A percentile compares a stretch with the other conserved stretches of the same genome.
Evolutionary conservation across 2,113 vertebrate species (phyloP).

Genomic region (Sphyrna mokarran): DNA sequence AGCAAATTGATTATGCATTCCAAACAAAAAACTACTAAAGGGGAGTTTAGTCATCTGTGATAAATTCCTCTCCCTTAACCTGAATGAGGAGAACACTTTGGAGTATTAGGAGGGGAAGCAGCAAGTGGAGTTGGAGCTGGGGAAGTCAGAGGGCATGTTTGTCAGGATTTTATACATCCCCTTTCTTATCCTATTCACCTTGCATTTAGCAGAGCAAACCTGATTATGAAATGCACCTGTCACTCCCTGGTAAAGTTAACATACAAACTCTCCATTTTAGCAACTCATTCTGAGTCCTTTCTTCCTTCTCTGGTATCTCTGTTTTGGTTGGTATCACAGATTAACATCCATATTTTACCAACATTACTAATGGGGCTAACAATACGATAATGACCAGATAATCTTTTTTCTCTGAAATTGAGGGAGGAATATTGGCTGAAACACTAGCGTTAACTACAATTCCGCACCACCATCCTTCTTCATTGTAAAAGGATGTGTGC

Average conservation of each 20-base stretch:
- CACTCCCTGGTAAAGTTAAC: background rate
- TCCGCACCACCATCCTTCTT: no score
- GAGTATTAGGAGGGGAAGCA: background rate
- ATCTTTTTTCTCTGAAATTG: no score
- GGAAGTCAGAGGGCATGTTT: background rate
- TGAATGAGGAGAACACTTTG: background rate
- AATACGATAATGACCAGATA: no score
- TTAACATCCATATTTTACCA: no score
- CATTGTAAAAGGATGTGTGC: no score
- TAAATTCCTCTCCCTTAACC: background rate
- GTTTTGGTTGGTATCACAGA: no score
- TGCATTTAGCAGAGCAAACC: background rate
- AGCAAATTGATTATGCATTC: background rate
- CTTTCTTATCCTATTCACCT: background rate
- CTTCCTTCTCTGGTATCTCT: background rate
- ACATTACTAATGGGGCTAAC: no score
- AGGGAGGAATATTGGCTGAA: no score
- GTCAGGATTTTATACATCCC: background rate
- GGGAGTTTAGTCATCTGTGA: background rate
- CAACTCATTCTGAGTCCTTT: background rate
- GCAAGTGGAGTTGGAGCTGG: background rate
- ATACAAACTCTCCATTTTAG: background rate
- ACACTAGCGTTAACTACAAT: no score
- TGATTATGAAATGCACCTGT: background rate
- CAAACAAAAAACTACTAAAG: background rate